These are phyloP conservation scores for Drosophila mimetica DNA, from an alignment of 2,888 invertebrate genomes.

Conservation along the genomic window DNA sequence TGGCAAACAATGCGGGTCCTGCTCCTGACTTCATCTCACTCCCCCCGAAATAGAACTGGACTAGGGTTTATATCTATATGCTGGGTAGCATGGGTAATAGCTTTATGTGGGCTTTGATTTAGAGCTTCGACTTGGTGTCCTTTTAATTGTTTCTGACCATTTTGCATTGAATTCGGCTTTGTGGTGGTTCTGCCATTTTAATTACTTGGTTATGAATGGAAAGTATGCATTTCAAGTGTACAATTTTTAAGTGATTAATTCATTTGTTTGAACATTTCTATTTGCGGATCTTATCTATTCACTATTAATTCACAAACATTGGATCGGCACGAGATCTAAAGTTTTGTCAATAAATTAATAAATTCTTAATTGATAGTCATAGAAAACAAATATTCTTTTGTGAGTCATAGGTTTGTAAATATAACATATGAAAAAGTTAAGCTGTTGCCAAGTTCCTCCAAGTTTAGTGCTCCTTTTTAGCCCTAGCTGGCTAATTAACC, in stretches of 20 bases:
- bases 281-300: not conserved
- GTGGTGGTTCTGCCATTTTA: not conserved
- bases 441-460: slow-evolving; percentile 8
- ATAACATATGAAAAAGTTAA: too few relatives aligned
- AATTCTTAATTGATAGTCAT: not conserved
- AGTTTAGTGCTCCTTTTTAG: not conserved
- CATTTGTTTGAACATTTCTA: not conserved
- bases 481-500: not conserved
- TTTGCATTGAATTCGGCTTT: not conserved
- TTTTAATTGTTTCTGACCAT: slow-evolving; percentile 26
- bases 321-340: not conserved
- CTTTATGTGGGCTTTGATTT: slow-evolving; percentile 27
- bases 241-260: not conserved
- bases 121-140: slow-evolving; percentile 12
- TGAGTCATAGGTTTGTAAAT: too few relatives aligned
- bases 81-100: slow-evolving; percentile 27
- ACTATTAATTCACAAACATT: not conserved
- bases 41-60: slow-evolving; percentile 4
- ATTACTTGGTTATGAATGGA: not conserved
- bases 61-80: not conserved
- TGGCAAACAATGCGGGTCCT: slow-evolving; percentile 52
- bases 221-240: not conserved
- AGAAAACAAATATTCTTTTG: not conserved
- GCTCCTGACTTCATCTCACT: slow-evolving; percentile 17
- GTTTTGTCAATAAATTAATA: not conserved